Percentiles rank a stretch among this genome's conserved stretches.
Evolutionary conservation across 2,797 vertebrate species (phyloP).

Genomic region (Chrysolophus pictus): DNA sequence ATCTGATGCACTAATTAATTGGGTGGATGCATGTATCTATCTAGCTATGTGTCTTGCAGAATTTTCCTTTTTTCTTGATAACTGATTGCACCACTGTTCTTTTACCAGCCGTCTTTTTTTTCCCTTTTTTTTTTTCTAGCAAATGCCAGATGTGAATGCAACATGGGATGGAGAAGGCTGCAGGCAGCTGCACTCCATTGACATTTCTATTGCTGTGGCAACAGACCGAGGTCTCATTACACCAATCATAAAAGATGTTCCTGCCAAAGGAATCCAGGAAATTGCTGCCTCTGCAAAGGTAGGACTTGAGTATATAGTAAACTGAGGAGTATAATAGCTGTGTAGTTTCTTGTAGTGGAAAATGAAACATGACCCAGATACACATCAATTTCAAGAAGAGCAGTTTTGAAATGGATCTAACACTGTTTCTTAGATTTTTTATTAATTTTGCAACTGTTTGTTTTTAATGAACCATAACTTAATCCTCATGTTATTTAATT

Average conservation of each 20-base stretch:
- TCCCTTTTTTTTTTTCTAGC: conserved; percentile 74
- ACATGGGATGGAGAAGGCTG: conserved; percentile 90
- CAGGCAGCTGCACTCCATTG: conserved; percentile 85
- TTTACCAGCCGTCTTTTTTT: conserved; percentile 15
- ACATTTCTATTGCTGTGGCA: conserved; percentile 94
- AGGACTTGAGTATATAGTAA: background rate
- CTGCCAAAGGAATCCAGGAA: conserved; percentile 90
- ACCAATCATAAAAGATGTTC: conserved; percentile 92
- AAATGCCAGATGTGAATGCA: conserved; percentile 94
- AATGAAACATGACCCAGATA: background rate
- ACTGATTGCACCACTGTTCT: background rate
- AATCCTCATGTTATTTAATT: background rate
- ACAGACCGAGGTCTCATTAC: conserved; percentile 94
- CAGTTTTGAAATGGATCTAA: background rate
- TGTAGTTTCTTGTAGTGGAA: background rate
- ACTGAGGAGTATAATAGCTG: background rate
- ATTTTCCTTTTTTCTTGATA: conserved; percentile 25
- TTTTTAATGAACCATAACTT: background rate
- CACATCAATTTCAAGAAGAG: background rate
- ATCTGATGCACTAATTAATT: conserved; percentile 13
- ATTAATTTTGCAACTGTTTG: background rate
- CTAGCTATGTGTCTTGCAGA: background rate
- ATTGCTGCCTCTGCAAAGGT: conserved; percentile 92
- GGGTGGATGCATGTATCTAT: background rate
- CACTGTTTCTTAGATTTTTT: background rate